Base-by-base conservation (phyloP, 37 sponge, comb jelly and placozoan genomes). In the Geodia barretti region DNA sequence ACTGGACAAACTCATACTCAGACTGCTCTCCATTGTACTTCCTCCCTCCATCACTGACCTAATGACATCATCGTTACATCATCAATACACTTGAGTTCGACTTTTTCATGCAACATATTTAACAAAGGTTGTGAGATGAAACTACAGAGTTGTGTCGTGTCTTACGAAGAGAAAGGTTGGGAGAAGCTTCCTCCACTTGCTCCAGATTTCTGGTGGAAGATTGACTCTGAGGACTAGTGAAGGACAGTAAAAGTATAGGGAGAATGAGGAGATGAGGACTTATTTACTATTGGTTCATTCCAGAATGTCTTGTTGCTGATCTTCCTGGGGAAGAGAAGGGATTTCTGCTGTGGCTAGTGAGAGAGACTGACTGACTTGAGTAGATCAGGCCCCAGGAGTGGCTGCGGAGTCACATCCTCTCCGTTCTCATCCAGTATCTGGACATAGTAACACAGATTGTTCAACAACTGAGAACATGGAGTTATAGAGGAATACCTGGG, bases 341-440 rank as follows among this genome's bases (percentile, higher is more conserved):
- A n/a, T n/a, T n/a, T n/a, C n/a, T n/a, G n/a, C n/a, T n/a, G n/a
- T n/a, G n/a, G n/a, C n/a, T n/a, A n/a, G n/a, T n/a, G n/a, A n/a
- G n/a, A n/a, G n/a, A n/a, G n/a, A n/a, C n/a, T n/a, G 54, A 7
- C 54, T 47, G 11, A 47, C 54, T 47, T n/a, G 73, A 29, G 60
- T 39, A 74, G 78, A 38, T 92, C 85, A 3, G 62, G 64, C 26
- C 80, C 61, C 19, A 89, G 54, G 37, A 94, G 64, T 35, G 81
- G 81, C 30, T 68, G 83, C 1, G 96, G 96, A 36, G 96, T 95
- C 19, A 95, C 96, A 64, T 95, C 96, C 21, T 68, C 43, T 5
- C 96, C 96, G 68, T 86, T 59, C 2, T 92, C 93, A 84, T 95
- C 93, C 61, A 79, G 39, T 30, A 95, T 80, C 96, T 91, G 54